Evolutionary conservation across 2,113 vertebrate genomes (phyloP).

Genomic region (Natator depressus): DNA sequence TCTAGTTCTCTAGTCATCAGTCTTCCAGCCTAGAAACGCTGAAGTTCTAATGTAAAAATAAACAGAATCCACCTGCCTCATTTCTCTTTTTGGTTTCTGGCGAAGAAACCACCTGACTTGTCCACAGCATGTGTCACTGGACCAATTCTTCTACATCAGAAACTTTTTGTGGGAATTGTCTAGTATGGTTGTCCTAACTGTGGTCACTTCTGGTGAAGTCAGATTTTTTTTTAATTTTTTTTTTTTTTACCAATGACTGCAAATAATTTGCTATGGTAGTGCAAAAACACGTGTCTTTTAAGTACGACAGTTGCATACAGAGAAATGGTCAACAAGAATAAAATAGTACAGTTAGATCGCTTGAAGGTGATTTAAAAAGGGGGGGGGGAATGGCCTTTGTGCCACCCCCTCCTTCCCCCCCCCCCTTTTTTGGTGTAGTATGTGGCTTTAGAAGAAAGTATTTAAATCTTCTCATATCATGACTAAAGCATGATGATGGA

Average conservation of each 20-base stretch:
- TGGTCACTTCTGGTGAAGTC: background rate
- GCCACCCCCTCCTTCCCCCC: background rate
- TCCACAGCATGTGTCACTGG: background rate
- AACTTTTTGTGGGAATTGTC: background rate
- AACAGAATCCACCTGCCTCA: too few relatives aligned
- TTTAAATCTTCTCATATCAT: background rate
- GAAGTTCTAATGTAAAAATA: too few relatives aligned
- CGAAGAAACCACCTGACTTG: background rate
- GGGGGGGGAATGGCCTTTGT: background rate
- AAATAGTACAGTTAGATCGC: background rate
- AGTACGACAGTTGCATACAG: background rate
- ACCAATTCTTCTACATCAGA: background rate
- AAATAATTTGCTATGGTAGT: background rate
- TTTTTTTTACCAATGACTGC: background rate
- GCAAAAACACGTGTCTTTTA: background rate
- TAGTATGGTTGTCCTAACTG: background rate
- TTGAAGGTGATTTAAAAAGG: background rate
- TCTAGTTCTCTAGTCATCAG: too few relatives aligned
- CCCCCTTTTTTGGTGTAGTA: rapidly evolving
- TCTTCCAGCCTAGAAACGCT: too few relatives aligned
- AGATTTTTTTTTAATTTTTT: background rate
- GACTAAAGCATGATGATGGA: rapidly evolving
- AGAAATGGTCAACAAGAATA: background rate
- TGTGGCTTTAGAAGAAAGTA: background rate
- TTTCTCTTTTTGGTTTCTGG: too few relatives aligned